These are phyloP conservation scores for Phoenoteleia sp. DNA, from an alignment of 2,888 invertebrate genomes.

Conservation along the genomic window DNA sequence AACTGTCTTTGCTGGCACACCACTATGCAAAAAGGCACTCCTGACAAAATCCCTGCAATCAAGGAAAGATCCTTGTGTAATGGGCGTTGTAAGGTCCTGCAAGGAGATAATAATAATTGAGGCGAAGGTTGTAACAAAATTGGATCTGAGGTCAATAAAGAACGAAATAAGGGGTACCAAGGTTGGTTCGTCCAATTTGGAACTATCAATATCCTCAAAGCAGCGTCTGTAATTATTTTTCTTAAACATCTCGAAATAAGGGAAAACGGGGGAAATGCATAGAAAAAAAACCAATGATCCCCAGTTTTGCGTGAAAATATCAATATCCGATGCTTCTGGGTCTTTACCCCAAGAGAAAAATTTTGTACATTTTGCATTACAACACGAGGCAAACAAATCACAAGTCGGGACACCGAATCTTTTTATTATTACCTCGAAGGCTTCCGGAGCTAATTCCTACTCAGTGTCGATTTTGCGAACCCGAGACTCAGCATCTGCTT, in stretches of 20 bases:
- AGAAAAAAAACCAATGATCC: slow-evolving; percentile 37
- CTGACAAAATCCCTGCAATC: no score
- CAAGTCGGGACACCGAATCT: background rate
- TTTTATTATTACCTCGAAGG: background rate
- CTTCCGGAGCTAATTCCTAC: background rate
- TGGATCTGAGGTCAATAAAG: background rate
- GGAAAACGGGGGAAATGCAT: slow-evolving; percentile 37
- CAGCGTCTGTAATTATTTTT: background rate
- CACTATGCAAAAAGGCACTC: no score
- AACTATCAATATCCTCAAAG: slow-evolving; percentile 39
- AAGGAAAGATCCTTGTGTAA: slow-evolving; percentile 42
- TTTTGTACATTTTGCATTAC: background rate
- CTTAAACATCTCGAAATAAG: background rate
- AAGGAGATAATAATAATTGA: slow-evolving; percentile 53
- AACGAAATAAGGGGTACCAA: background rate
- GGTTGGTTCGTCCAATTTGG: slow-evolving; percentile 54
- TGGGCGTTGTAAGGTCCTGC: no score
- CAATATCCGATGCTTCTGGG: slow-evolving; percentile 36
- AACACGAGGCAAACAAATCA: slow-evolving; percentile 5
- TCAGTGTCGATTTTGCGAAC: background rate
- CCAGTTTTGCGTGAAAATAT: slow-evolving; percentile 65
- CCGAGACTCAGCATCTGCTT: slow-evolving; percentile 53
- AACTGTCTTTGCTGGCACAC: no score
- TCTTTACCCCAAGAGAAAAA: slow-evolving; percentile 25
- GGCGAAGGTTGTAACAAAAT: slow-evolving; percentile 18